Evolutionary conservation across 2,888 invertebrate genomes (phyloP).

Genomic region (Stenurella melanura): DNA sequence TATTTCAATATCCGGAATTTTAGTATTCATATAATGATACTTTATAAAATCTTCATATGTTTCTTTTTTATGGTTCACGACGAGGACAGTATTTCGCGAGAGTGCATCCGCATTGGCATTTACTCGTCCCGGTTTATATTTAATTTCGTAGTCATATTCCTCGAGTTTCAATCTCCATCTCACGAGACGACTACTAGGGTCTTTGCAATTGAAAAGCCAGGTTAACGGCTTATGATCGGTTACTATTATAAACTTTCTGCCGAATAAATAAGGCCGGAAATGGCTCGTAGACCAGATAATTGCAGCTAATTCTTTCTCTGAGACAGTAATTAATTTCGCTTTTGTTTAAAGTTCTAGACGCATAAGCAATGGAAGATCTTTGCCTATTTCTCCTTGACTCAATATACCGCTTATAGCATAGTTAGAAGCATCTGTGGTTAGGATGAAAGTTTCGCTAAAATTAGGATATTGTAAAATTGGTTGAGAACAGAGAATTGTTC

Average conservation of each 20-base stretch:
- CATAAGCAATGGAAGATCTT: constrained; percentile 64
- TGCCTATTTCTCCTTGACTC: constrained; percentile 55
- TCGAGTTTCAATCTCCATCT: constrained; percentile 55
- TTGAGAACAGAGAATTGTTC: background rate
- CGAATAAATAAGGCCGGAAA: too few relatives aligned
- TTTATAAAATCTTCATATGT: constrained; percentile 41
- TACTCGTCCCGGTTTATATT: too few relatives aligned
- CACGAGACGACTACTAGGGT: too few relatives aligned
- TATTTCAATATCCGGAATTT: constrained; percentile 37
- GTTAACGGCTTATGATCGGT: too few relatives aligned
- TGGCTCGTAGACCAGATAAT: too few relatives aligned
- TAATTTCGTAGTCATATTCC: too few relatives aligned
- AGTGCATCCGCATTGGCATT: too few relatives aligned
- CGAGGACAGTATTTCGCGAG: background rate
- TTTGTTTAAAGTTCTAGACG: constrained; percentile 61
- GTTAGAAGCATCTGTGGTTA: constrained; percentile 63
- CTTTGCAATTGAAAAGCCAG: too few relatives aligned
- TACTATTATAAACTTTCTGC: too few relatives aligned
- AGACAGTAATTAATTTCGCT: constrained; percentile 65
- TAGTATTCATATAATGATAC: constrained; percentile 43
- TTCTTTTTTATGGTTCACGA: constrained; percentile 9
- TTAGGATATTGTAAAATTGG: constrained; percentile 30
- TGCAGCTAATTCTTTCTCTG: constrained; percentile 47
- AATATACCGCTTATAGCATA: constrained; percentile 61
- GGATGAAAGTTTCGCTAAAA: background rate